A percentile compares a stretch with the other conserved stretches of the same genome.
phyloP scores from a whole-genome alignment of 2,113 vertebrate species.

The Aphyosemion australe region DNA sequence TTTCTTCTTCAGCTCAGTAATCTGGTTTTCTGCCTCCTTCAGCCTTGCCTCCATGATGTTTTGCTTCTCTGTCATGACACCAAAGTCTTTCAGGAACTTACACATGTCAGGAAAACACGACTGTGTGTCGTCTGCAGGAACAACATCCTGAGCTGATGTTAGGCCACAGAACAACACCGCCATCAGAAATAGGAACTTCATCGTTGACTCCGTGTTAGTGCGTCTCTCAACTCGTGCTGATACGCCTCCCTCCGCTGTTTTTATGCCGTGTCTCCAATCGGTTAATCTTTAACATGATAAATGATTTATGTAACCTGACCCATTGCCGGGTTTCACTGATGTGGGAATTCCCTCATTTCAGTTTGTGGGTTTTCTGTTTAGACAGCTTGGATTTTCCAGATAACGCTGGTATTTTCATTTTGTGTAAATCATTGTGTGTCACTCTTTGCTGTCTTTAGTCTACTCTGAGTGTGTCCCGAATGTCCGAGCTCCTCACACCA shows the following conservation, averaged over 20 bases:
- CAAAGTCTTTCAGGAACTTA: not conserved
- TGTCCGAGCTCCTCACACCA: too few relatives aligned
- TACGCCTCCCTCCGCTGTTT: not conserved
- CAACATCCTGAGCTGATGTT: not conserved
- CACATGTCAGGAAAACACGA: slow-evolving; percentile 4
- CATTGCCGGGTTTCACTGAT: too few relatives aligned
- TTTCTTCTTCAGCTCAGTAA: slow-evolving; percentile 2
- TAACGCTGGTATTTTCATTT: too few relatives aligned
- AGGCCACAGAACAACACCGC: not conserved
- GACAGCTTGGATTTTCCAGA: too few relatives aligned
- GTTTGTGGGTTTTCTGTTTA: too few relatives aligned
- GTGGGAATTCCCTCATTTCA: too few relatives aligned
- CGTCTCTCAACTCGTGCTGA: not conserved
- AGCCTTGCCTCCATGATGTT: not conserved
- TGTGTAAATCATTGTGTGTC: too few relatives aligned
- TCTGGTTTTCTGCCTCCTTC: not conserved
- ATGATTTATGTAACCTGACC: not conserved
- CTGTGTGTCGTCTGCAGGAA: not conserved
- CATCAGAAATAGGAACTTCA: not conserved
- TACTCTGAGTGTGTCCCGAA: too few relatives aligned
- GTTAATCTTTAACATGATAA: not conserved
- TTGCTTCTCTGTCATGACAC: not conserved
- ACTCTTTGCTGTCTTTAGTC: too few relatives aligned
- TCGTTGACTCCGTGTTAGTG: not conserved
- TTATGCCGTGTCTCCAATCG: not conserved